A percentile compares a stretch with the other conserved stretches of the same genome.
These are phyloP conservation scores for Upupa epops DNA, from an alignment of 2,113 vertebrate genomes.

Conservation along the genomic window DNA sequence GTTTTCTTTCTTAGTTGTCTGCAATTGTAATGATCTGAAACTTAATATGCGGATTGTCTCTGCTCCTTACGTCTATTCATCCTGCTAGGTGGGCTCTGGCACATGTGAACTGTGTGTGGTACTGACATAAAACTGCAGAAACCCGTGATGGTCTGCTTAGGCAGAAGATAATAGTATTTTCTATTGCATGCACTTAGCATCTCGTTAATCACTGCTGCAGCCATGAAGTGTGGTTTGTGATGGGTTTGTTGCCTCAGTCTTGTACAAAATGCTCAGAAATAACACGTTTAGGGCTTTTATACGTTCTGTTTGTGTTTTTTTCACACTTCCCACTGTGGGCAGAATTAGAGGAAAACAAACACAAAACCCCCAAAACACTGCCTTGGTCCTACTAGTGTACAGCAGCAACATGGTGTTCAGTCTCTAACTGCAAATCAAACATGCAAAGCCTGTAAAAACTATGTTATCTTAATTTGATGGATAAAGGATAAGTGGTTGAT, in stretches of 20 bases:
- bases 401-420: background rate
- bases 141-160: background rate
- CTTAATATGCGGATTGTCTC: background rate
- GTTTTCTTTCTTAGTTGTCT: background rate
- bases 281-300: background rate
- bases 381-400: background rate
- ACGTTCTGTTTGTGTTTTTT: background rate
- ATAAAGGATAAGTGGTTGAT: background rate
- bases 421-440: background rate
- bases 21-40: background rate
- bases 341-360: background rate
- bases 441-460: background rate
- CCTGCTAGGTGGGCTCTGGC: background rate
- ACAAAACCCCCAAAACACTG: background rate
- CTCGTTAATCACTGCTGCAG: constrained; percentile 1
- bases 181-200: background rate
- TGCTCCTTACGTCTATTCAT: background rate
- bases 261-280: background rate
- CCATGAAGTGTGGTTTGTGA: background rate
- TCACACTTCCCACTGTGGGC: background rate
- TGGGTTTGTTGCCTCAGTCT: background rate
- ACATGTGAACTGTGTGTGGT: background rate
- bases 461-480: background rate
- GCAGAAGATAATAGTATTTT: background rate
- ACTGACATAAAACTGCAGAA: background rate